Conservation (phyloP, 2,888 invertebrate species). For the Parascotia fuliginaria region DNA sequence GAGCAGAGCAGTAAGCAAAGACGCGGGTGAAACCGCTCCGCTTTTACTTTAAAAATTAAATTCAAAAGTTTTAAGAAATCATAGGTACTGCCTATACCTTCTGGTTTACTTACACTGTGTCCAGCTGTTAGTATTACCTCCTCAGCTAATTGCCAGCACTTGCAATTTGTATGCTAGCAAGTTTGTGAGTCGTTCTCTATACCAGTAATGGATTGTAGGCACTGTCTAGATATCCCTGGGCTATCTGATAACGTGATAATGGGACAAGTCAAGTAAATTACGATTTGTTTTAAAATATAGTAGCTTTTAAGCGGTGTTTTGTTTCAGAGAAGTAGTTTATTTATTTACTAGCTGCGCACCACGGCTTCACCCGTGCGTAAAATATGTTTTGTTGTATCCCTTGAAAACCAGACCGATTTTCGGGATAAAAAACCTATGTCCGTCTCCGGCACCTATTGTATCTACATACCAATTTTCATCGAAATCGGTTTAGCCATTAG, state of each 20-base stretch:
- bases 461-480: too few species aligned
- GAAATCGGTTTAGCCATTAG: too few species aligned
- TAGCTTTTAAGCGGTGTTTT: too few species aligned
- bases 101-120: slow-evolving; percentile 23
- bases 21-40: too few species aligned
- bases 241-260: slow-evolving; percentile 13
- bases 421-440: too few species aligned
- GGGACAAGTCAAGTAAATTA: background rate
- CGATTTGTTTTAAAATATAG: background rate
- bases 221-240: slow-evolving; percentile 28
- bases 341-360: too few species aligned
- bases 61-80: background rate
- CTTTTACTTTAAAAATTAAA: background rate
- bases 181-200: slow-evolving; percentile 42
- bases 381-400: too few species aligned
- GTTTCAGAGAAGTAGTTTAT: too few species aligned
- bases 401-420: too few species aligned
- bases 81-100: background rate
- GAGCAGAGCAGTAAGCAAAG: too few species aligned
- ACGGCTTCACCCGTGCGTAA: too few species aligned
- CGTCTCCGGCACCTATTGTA: too few species aligned
- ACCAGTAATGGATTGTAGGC: slow-evolving; percentile 40
- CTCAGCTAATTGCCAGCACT: slow-evolving; percentile 52
- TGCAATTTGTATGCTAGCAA: slow-evolving; percentile 52
- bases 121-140: slow-evolving; percentile 36